These are phyloP conservation scores for Agrochola litura DNA, from an alignment of 2,888 invertebrate species.

Conservation along the genomic window DNA sequence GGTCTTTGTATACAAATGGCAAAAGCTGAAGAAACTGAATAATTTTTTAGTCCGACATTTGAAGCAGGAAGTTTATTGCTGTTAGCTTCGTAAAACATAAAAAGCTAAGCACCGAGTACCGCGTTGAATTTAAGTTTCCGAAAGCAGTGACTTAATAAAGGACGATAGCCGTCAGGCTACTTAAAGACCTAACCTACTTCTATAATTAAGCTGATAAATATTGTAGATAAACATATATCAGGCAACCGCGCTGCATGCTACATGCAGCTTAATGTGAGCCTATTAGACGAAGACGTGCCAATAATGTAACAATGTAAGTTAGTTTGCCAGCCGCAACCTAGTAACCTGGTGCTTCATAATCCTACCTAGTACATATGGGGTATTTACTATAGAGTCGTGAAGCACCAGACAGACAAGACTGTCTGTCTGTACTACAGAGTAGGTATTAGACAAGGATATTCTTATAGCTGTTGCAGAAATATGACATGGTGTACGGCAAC, in stretches of 20 bases:
- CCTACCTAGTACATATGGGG: too few relatives aligned
- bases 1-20: slow-evolving; percentile 10
- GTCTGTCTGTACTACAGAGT: too few relatives aligned
- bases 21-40: not conserved
- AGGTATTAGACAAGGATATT: too few relatives aligned
- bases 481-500: not conserved
- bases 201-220: not conserved
- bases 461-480: not conserved
- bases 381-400: too few relatives aligned
- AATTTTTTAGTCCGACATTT: not conserved
- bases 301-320: slow-evolving; percentile 2
- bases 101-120: not conserved
- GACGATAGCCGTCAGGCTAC: not conserved
- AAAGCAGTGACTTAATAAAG: not conserved
- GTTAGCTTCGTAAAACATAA: not conserved
- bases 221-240: not conserved
- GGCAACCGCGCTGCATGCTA: not conserved
- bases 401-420: too few relatives aligned
- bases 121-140: not conserved
- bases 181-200: not conserved
- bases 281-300: slow-evolving; percentile 29
- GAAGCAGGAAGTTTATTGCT: not conserved
- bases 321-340: slow-evolving; percentile 3
- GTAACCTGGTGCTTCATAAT: slow-evolving; percentile 10
- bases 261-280: slow-evolving; percentile 22